Percentiles rank a stretch among this genome's conserved stretches.
Evolutionary conservation across 2,888 invertebrate genomes (phyloP).

Genomic region (Myathropa florea): DNA sequence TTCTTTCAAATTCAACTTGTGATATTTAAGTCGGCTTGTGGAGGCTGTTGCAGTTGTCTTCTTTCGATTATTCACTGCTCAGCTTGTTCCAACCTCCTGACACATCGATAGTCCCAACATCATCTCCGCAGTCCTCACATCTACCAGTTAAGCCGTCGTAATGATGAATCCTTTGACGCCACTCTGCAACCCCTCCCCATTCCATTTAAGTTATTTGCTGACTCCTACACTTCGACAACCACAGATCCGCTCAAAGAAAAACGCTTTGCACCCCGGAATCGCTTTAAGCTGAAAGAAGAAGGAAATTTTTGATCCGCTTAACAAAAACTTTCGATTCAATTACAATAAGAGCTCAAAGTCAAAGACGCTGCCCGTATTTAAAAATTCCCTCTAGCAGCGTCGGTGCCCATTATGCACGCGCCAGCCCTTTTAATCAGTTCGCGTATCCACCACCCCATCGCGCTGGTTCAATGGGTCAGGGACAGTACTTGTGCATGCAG

Average conservation of each 20-base stretch:
- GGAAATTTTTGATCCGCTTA: background rate
- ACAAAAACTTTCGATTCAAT: background rate
- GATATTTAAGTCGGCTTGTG: no score
- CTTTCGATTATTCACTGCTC: no score
- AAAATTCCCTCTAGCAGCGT: slow-evolving; percentile 10
- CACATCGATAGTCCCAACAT: no score
- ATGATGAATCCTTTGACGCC: no score
- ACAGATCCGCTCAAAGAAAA: no score
- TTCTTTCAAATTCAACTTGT: no score
- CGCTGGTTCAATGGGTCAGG: slow-evolving; percentile 38
- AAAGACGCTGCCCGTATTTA: slow-evolving; percentile 11
- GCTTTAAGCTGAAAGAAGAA: background rate
- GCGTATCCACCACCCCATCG: background rate
- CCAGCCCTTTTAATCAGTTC: slow-evolving; percentile 18
- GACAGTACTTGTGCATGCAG: background rate
- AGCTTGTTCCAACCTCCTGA: no score
- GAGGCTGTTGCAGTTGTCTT: no score
- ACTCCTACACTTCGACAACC: no score
- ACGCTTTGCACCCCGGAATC: background rate
- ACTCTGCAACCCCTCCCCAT: background rate
- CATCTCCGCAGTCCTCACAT: no score
- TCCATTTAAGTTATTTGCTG: background rate
- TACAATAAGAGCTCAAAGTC: slow-evolving; percentile 14
- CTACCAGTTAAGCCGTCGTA: no score
- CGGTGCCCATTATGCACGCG: background rate